Base-by-base conservation (phyloP, 2,888 invertebrate genomes). In the Willowsia nigromaculata region DNA sequence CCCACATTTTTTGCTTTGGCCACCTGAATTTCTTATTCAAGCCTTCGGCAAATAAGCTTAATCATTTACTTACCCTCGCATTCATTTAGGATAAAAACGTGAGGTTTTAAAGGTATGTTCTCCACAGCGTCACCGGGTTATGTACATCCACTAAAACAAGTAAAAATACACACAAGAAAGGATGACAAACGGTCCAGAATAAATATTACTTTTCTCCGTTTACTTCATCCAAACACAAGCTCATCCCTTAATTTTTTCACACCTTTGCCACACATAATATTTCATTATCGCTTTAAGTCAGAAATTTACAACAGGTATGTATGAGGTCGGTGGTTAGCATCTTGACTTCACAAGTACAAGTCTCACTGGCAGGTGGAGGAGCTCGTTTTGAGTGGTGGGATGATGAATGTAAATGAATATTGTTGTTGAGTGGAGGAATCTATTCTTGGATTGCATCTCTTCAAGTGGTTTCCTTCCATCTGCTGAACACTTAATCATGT, bases 201-300 rank as follows among this genome's bases (percentile, higher is more conserved):
- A 50, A 50, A 50, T 59, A 59, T 18, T 4, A 22, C n/a, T n/a
- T n/a, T n/a, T n/a, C n/a, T n/a, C n/a, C n/a, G n/a, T n/a, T n/a
- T n/a, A n/a, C n/a, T n/a, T n/a, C n/a, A n/a, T n/a, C n/a, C n/a
- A n/a, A n/a, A n/a, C n/a, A n/a, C n/a, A n/a, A n/a, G n/a, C n/a
- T n/a, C n/a, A n/a, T n/a, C n/a, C n/a, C n/a, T n/a, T n/a, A n/a
- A n/a, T n/a, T n/a, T n/a, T n/a, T n/a, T n/a, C n/a, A n/a, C 59
- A 59, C 59, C 15, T 22, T 68, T 68, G 33, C 27, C 68, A 68
- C 68, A 68, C 68, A 37, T 68, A 18, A n/a, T 40, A 40, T 68
- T 68, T 68, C 68, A 68, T 68, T 68, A 68, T 7, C 13, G 18
- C 40, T 68, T 68, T 68, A 27, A 62, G 6, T n/a, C n/a, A n/a